These are phyloP conservation scores for Oscheius myriophilus DNA, from an alignment of 2,888 invertebrate species.

Conservation along the genomic window DNA sequence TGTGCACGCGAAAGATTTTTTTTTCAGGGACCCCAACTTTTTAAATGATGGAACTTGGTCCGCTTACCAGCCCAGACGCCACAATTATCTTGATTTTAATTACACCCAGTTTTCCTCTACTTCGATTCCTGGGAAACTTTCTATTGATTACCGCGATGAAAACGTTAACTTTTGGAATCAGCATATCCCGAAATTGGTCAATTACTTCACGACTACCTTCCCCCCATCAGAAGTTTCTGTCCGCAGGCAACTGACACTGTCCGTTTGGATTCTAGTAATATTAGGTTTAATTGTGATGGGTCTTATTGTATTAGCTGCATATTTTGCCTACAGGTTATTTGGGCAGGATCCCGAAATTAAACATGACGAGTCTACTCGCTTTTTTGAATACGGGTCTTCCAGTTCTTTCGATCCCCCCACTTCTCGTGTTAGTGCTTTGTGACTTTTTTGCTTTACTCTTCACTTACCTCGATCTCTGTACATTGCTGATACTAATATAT, in stretches of 20 bases:
- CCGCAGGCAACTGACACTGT: conserved; percentile 55
- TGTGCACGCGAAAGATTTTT: not conserved
- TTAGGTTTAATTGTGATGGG: conserved; percentile 55
- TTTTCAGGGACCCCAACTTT: conserved; percentile 67
- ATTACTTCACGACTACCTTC: conserved; percentile 70
- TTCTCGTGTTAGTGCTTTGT: conserved; percentile 36
- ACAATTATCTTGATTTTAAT: conserved; percentile 70
- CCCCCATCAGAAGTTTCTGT: conserved; percentile 65
- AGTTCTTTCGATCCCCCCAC: conserved; percentile 31
- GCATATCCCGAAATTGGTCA: conserved; percentile 67
- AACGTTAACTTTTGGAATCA: conserved; percentile 69
- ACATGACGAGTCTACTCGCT: conserved; percentile 32
- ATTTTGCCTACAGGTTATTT: conserved; percentile 55
- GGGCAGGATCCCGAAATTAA: conserved; percentile 26
- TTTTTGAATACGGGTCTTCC: conserved; percentile 9
- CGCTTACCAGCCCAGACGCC: conserved; percentile 63
- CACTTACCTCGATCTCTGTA: conserved; percentile 33
- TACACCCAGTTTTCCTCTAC: conserved; percentile 52
- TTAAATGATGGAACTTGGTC: conserved; percentile 62
- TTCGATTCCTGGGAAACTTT: conserved; percentile 51
- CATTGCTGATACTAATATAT: conserved; percentile 18
- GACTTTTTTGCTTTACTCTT: no score
- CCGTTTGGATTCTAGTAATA: conserved; percentile 55
- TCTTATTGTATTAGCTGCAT: conserved; percentile 53
- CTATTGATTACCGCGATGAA: conserved; percentile 64